Conservation (phyloP, 2,888 invertebrate genomes). For the Strigamia maritima region DNA sequence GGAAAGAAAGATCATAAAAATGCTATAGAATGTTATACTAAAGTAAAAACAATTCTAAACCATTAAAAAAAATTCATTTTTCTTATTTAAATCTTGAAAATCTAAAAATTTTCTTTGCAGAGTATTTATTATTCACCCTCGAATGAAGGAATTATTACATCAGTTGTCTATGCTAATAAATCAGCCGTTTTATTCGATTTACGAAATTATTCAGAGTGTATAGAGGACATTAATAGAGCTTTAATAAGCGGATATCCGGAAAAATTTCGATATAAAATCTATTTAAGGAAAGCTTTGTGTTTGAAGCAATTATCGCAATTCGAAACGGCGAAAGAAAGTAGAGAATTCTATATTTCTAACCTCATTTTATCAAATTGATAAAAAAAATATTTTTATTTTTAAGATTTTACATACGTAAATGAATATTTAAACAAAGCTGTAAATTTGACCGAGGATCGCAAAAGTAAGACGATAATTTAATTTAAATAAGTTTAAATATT, state of each 20-base stretch:
- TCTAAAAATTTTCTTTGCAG: neutral
- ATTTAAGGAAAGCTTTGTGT: conserved; percentile 65
- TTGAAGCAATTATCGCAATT: conserved; percentile 57
- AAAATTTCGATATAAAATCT: conserved; percentile 63
- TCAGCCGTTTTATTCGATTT: conserved; percentile 47
- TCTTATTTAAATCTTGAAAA: neutral
- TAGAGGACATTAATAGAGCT: conserved; percentile 63
- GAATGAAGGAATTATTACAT: conserved; percentile 48
- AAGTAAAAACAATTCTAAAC: no score
- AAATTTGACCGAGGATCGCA: neutral
- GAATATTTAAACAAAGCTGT: neutral
- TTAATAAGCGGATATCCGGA: conserved; percentile 62
- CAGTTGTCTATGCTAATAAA: conserved; percentile 47
- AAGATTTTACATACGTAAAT: neutral
- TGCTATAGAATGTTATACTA: neutral
- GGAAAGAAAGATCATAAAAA: neutral
- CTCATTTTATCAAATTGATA: neutral
- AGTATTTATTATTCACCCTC: conserved; percentile 44
- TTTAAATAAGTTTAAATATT: no score
- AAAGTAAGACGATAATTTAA: no score
- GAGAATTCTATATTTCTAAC: conserved; percentile 51
- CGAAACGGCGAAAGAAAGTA: conserved; percentile 51
- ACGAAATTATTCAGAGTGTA: conserved; percentile 58
- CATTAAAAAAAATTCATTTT: no score
- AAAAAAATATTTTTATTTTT: neutral